phyloP scores from a whole-genome alignment of 2,888 invertebrate genomes.

The Drosophila atroscutellata region DNA sequence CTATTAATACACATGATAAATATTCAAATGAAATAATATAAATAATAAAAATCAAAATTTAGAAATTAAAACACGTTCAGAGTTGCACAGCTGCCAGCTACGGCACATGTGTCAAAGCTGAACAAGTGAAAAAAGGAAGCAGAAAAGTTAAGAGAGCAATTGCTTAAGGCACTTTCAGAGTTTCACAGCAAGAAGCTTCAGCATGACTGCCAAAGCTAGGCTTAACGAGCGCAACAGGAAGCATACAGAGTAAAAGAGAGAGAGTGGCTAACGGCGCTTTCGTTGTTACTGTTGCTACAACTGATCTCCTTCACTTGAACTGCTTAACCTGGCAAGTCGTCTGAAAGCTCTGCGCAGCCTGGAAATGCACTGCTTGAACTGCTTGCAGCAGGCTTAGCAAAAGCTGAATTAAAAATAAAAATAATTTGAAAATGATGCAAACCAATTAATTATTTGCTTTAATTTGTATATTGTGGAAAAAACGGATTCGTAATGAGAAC shows the following conservation, averaged over 20 bases:
- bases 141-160: not conserved
- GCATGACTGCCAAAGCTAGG: not conserved
- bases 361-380: not conserved
- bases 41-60: not conserved
- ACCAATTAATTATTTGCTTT: not conserved
- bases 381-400: not conserved
- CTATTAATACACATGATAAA: not conserved
- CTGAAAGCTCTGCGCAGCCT: not conserved
- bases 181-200: not conserved
- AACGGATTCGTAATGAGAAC: constrained; percentile 17
- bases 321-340: not conserved
- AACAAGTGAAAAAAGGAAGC: not conserved
- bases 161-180: not conserved
- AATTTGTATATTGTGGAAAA: not conserved
- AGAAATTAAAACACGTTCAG: not conserved
- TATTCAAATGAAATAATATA: not conserved
- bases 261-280: not conserved
- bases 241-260: not conserved
- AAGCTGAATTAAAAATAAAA: not conserved
- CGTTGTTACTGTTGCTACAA: not conserved
- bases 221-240: not conserved
- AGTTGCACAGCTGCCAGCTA: not conserved
- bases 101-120: not conserved
- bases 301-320: not conserved
- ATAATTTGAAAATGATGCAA: not conserved